Percentiles rank a stretch among this genome's conserved stretches.
Conservation (phyloP, 2,888 invertebrate species). For the Timema cristinae region DNA sequence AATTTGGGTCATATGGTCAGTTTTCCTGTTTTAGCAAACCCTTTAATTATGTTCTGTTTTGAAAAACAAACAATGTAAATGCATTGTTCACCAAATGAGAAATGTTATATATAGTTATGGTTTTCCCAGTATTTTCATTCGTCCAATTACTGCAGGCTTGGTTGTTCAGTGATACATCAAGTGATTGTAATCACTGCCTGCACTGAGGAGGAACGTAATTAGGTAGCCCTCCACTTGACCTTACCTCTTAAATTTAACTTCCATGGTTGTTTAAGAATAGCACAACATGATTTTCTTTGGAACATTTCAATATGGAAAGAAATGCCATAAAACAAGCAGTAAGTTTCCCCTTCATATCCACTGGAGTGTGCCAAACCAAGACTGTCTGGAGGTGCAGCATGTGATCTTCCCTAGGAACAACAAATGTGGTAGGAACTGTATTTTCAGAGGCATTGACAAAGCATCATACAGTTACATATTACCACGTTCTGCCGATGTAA, state of each 20-base stretch:
- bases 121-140: slow-evolving; percentile 17
- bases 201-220: slow-evolving; percentile 21
- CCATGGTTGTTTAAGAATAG: slow-evolving; percentile 22
- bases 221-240: slow-evolving; percentile 19
- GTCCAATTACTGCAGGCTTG: slow-evolving; percentile 18
- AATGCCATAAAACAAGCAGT: background rate
- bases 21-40: background rate
- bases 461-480: background rate
- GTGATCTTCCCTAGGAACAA: slow-evolving; percentile 4
- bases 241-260: background rate
- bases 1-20: background rate
- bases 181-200: background rate
- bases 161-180: slow-evolving; percentile 24
- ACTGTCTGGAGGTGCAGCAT: slow-evolving; percentile 18
- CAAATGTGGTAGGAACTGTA: background rate
- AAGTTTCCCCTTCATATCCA: slow-evolving; percentile 16
- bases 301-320: no score
- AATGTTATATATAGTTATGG: slow-evolving; percentile 18
- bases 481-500: background rate
- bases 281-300: background rate
- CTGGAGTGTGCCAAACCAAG: slow-evolving; percentile 9
- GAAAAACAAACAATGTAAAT: background rate
- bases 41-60: background rate
- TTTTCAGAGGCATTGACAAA: background rate
- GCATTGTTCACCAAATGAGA: background rate